phyloP scores from a whole-genome alignment of 2,113 vertebrate species.

The Vulpes vulpes region DNA sequence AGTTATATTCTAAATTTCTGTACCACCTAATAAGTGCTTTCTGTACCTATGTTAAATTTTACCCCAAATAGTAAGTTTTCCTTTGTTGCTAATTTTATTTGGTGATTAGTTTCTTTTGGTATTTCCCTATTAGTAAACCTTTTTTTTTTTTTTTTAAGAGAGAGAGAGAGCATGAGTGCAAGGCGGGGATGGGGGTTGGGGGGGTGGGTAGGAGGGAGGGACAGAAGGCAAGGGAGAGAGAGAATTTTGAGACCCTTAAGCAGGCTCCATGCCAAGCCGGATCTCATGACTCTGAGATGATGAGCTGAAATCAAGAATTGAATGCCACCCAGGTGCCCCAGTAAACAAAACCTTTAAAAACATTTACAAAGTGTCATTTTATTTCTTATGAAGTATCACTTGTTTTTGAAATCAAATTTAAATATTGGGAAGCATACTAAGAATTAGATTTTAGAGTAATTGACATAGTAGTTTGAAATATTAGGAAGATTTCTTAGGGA shows the following conservation, averaged over 20 bases:
- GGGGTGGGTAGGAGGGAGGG: not conserved
- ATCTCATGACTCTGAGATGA: not conserved
- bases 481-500: not conserved
- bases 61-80: not conserved
- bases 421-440: slow-evolving; percentile 12
- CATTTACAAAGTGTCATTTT: slow-evolving; percentile 12
- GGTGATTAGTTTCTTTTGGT: not conserved
- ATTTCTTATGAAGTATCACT: slow-evolving; percentile 13
- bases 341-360: slow-evolving; percentile 25
- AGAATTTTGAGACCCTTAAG: not conserved
- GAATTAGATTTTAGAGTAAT: slow-evolving; percentile 14
- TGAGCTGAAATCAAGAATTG: not conserved
- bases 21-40: not conserved
- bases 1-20: not conserved
- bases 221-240: not conserved
- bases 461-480: slow-evolving; percentile 20
- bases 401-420: slow-evolving; percentile 33
- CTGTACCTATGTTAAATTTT: not conserved
- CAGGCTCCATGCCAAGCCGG: not conserved
- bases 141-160: not conserved
- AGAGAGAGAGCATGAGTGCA: not conserved
- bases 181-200: not conserved
- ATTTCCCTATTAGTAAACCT: not conserved
- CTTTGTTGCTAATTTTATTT: slow-evolving; percentile 4
- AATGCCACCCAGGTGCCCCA: not conserved